Conservation (phyloP, 2,113 vertebrate species). For the Gobiocypris rarus region DNA sequence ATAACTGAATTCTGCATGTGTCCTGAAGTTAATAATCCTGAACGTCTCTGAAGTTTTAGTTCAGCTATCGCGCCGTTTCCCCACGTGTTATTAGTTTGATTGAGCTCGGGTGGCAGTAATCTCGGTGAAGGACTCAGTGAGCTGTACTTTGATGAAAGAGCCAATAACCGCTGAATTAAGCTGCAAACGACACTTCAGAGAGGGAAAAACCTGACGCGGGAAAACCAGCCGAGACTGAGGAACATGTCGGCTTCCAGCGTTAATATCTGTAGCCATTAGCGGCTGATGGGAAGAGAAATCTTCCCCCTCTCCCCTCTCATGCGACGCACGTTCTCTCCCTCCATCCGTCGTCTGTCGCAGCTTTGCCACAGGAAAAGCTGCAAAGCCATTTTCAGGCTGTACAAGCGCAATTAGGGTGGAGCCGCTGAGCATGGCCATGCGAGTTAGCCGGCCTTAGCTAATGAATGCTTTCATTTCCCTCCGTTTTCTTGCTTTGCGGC, state of each 20-base stretch:
- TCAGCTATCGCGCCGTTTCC: no score
- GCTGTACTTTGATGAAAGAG: constrained; percentile 45
- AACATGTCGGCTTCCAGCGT: background rate
- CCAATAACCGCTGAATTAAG: constrained; percentile 48
- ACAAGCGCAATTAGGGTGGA: constrained; percentile 48
- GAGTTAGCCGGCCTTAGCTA: constrained; percentile 37
- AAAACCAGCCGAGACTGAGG: constrained; percentile 24
- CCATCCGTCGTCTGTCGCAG: background rate
- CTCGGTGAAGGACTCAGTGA: constrained; percentile 33
- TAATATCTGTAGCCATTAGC: constrained; percentile 48
- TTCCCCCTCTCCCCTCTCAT: background rate
- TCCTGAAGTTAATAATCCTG: background rate
- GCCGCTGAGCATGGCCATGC: constrained; percentile 26
- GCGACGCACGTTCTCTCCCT: background rate
- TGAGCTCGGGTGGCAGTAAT: background rate
- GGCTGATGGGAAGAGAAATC: constrained; percentile 37
- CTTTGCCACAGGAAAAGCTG: background rate
- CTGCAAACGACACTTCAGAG: constrained; percentile 49
- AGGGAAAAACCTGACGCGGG: background rate
- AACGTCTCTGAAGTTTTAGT: background rate
- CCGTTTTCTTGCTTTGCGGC: no score
- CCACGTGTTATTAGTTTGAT: background rate
- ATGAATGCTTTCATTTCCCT: constrained; percentile 27
- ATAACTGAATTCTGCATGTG: background rate
- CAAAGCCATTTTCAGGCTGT: background rate